phyloP scores from a whole-genome alignment of 1,140 invertebrate species.

The Caenorhabditis remanei region DNA sequence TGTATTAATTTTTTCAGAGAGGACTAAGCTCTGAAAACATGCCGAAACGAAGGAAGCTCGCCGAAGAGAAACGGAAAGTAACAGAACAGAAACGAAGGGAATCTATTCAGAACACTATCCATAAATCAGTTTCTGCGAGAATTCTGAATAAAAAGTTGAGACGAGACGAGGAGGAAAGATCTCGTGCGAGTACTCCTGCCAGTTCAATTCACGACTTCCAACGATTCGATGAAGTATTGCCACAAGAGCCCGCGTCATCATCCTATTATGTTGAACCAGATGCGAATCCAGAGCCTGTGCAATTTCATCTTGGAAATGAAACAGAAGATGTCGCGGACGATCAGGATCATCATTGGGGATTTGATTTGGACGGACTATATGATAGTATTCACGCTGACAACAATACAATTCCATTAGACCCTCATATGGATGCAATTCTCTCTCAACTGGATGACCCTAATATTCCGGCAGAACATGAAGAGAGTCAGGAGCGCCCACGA shows the following conservation, averaged over 20 bases:
- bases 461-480: too few species aligned
- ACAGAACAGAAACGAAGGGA: neutral
- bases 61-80: neutral
- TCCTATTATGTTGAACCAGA: too few species aligned
- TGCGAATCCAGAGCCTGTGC: neutral
- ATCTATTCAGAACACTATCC: neutral
- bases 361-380: slow-evolving; percentile 11
- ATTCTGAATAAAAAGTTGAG: slow-evolving; percentile 18
- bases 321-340: neutral
- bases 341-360: slow-evolving; percentile 5
- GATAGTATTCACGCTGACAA: slow-evolving; percentile 4
- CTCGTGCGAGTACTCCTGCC: slow-evolving; percentile 6
- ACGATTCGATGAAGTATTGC: neutral
- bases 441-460: neutral
- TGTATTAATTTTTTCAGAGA: neutral
- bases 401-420: neutral
- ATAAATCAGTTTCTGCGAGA: slow-evolving; percentile 20
- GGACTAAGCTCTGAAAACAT: neutral
- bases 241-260: too few species aligned
- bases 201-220: neutral
- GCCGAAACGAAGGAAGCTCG: neutral
- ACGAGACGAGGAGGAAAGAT: slow-evolving; percentile 19
- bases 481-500: neutral
- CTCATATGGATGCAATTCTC: neutral
- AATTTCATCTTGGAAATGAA: slow-evolving; percentile 2